phyloP scores from a whole-genome alignment of 2,113 vertebrate genomes.

The Vulpes lagopus region DNA sequence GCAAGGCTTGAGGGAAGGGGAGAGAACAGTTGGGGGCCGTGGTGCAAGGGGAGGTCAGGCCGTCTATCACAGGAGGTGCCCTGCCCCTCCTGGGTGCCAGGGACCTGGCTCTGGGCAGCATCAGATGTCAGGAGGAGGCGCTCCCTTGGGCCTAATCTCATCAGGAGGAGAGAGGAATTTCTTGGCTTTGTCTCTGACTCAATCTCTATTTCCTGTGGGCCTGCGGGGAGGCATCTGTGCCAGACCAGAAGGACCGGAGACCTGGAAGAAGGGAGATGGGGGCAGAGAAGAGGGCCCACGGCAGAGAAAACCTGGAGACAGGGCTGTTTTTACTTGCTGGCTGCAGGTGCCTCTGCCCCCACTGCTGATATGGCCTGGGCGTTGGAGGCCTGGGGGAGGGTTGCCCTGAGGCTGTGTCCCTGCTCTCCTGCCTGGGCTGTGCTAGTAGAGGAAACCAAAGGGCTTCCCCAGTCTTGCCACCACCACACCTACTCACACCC shows the following conservation, averaged over 20 bases:
- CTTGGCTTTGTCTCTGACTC: constrained; percentile 29
- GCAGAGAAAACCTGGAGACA: background rate
- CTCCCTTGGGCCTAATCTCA: constrained; percentile 58
- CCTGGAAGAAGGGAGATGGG: background rate
- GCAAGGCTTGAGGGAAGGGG: background rate
- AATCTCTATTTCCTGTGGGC: constrained; percentile 67
- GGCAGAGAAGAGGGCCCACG: background rate
- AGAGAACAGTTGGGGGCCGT: background rate
- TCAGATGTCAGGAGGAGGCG: background rate
- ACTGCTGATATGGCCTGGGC: fast-evolving
- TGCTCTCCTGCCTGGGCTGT: background rate
- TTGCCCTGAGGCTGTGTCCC: background rate
- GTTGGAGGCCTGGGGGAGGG: background rate
- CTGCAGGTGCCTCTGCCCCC: background rate
- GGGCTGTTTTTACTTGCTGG: background rate
- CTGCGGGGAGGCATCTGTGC: constrained; percentile 24
- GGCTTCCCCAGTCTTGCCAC: background rate
- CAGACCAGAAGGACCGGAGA: background rate
- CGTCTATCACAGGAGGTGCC: background rate
- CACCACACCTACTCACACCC: fast-evolving
- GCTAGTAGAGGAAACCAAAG: background rate
- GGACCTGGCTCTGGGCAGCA: constrained; percentile 22
- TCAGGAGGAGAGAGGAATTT: constrained; percentile 66
- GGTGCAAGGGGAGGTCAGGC: background rate
- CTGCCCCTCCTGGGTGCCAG: background rate